Evolutionary conservation across 1,140 invertebrate species (phyloP), one percentile per base, ranked within the genome.

Genomic region (Myzus persicae): DNA sequence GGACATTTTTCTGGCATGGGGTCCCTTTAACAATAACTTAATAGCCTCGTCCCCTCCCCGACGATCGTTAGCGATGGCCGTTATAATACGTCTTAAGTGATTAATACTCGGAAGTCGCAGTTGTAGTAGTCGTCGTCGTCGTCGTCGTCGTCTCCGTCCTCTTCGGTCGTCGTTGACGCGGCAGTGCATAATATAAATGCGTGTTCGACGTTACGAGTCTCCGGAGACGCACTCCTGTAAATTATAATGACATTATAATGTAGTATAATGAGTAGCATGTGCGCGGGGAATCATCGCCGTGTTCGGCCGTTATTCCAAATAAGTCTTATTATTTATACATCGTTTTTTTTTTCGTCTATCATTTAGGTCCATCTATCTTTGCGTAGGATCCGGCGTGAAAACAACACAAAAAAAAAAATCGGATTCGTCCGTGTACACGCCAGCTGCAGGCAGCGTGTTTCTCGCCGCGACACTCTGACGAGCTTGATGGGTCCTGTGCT

Each of bases 71-170:
- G 46, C n/a, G 46, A 38, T 51, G 46, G 87, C 46, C 87, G 87
- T 89, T 89, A 89, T 85, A 40, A 44, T 54, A 89, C 48, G 38
- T 54, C 88, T 38, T 54, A 54, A 54, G 88, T 89, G 88, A 89
- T 89, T 89, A 89, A 89, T 89, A 89, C 46, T 54, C 88, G 88
- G 88, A 89, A 89, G 88, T 89, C 88, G 48, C 54, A 36, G 88
- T 51, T 36, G 46, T 36, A 7, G n/a, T 20, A 26, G 42, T 76
- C 81, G 82, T 84, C 48, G 84, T 88, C 85, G 85, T 88, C 85
- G 87, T 24, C 46, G 54, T 24, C 46, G 44, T 84, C 85, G 20
- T 88, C n/a, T n/a, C n/a, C n/a, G n/a, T 24, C 46, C 18, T 36
- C 22, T n/a, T 44, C 31, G 85, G 54, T 24, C 46, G 44, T 84